phyloP scores from a whole-genome alignment of 2,797 vertebrate species.

The Aselliscus stoliczkanus region DNA sequence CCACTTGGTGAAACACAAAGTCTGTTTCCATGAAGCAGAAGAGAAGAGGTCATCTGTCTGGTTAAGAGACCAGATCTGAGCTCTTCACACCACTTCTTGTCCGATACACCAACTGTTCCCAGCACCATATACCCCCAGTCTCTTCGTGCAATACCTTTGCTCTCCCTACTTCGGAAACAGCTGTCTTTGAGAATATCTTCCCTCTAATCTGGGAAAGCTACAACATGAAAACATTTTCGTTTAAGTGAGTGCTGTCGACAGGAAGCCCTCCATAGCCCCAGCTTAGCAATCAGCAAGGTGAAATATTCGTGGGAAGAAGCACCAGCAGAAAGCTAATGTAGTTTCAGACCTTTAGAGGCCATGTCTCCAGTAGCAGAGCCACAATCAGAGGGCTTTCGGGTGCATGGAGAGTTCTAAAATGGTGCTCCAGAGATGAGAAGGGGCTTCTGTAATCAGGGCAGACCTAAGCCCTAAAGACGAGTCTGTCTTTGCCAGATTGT shows the following conservation, averaged over 20 bases:
- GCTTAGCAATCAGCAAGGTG: neutral
- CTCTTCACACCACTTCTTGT: neutral
- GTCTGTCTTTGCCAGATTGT: neutral
- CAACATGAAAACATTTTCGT: neutral
- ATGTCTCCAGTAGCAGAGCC: neutral
- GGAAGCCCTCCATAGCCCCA: neutral
- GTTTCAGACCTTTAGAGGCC: neutral
- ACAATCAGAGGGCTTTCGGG: neutral
- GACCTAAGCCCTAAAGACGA: neutral
- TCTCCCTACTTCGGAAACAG: constrained; percentile 4
- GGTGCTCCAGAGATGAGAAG: neutral
- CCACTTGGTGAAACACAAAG: neutral
- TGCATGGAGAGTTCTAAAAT: neutral
- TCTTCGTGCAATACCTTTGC: neutral
- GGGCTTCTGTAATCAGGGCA: neutral
- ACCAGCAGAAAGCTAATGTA: neutral
- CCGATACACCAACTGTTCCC: neutral
- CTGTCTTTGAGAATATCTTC: neutral
- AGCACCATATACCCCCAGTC: neutral
- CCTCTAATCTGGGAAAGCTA: neutral
- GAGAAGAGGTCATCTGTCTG: neutral
- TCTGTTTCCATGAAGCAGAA: neutral
- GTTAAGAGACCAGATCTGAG: neutral
- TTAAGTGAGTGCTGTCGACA: neutral
- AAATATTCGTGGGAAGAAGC: neutral